Evolutionary conservation across 2,113 vertebrate genomes (phyloP), one percentile per base, ranked within the genome.

Genomic region (Caloenas nicobarica): DNA sequence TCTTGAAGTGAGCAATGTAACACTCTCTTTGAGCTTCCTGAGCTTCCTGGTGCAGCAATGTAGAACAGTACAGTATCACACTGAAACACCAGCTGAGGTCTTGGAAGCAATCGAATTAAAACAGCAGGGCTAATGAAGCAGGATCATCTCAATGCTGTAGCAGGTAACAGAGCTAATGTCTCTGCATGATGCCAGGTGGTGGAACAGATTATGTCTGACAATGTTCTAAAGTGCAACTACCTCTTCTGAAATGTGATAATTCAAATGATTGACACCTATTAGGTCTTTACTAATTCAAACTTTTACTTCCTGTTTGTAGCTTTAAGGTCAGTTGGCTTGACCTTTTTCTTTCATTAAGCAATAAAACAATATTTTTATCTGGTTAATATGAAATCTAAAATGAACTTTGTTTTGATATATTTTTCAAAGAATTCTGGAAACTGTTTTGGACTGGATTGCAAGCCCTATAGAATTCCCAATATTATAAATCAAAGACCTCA

Each of bases 201-300:
- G 42, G 28, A 66, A 28, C 24, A 84, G 73, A 62, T 74, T 17
- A 6, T 26, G 22, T 74, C 48, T 81, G 70, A 88, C 51, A 81
- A 38, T 0, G 0, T 3, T 64, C 23, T 12, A 71, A 64, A 87
- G 42, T 60, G 51, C 42, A 74, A 36, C 51, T 56, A 11, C 1
- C 0, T n/a, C 66, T 68, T 68, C 44, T 34, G 2, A 29, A 72
- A 38, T 2, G 3, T 46, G 23, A 25, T 29, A 21, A 22, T 40
- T 66, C 29, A 74, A 78, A 16, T 15, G 5, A 76, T 7, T 34
- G 40, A 16, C 18, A 70, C 3, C 64, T 58, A 7, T 38, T 21
- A 81, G 2, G 13, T 7, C 19, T 4, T 11, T 62, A 25, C 7
- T 66, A 54, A 81, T 54, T 84, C 4, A 71, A 36, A 78, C 17